Percentiles rank a stretch among this genome's conserved stretches.
These are phyloP conservation scores for Botia almorhae DNA, from an alignment of 2,797 vertebrate genomes.

Conservation along the genomic window DNA sequence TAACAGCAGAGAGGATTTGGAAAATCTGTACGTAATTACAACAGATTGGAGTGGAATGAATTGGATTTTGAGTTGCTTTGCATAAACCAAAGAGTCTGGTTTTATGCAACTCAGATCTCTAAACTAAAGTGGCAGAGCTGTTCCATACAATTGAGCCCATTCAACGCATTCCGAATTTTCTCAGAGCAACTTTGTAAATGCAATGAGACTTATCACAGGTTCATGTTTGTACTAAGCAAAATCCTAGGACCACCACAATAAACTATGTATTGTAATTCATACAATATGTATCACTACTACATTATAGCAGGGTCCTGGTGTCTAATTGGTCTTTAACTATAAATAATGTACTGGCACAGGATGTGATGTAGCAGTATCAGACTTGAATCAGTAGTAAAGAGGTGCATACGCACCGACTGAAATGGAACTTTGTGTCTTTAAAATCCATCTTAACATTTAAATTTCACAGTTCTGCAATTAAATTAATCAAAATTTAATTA, in stretches of 20 bases:
- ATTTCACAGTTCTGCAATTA: conserved; percentile 62
- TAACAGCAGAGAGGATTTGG: conserved; percentile 41
- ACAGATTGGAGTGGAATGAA: conserved; percentile 48
- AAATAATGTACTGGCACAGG: conserved; percentile 63
- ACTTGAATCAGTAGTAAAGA: conserved; percentile 51
- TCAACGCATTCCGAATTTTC: conserved; percentile 50
- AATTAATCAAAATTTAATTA: conserved; percentile 67
- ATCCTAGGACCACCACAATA: conserved; percentile 30
- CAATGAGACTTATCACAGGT: conserved; percentile 33
- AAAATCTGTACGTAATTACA: conserved; percentile 69
- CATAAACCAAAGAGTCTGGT: conserved; percentile 91
- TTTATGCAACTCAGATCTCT: conserved; percentile 68
- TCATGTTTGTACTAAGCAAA: conserved; percentile 30
- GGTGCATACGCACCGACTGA: conserved; percentile 40
- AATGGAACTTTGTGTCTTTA: conserved; percentile 33
- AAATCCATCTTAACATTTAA: conserved; percentile 57
- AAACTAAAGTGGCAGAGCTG: conserved; percentile 54
- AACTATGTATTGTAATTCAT: conserved; percentile 16
- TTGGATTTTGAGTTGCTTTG: conserved; percentile 74
- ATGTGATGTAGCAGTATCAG: conserved; percentile 40
- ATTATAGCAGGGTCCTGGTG: conserved; percentile 51
- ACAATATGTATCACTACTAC: conserved; percentile 50
- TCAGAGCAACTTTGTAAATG: conserved; percentile 41
- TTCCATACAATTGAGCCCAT: conserved; percentile 59
- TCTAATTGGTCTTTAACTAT: conserved; percentile 68